Percentiles rank a stretch among this genome's conserved stretches.
Evolutionary conservation across 2,888 invertebrate genomes (phyloP).

Genomic region (Callyntrura sp.): DNA sequence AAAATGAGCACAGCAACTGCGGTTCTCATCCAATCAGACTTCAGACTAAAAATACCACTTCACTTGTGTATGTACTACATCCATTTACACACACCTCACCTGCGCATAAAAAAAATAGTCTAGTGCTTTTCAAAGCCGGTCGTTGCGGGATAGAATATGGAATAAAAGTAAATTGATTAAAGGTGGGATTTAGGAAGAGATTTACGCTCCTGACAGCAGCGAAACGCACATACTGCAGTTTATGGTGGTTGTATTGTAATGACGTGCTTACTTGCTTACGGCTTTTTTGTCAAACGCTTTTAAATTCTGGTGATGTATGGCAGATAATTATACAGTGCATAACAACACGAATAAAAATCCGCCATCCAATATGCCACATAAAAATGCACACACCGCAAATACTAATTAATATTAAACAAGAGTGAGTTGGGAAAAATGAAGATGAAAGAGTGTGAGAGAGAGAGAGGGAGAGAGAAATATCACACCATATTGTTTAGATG

Average conservation of each 20-base stretch:
- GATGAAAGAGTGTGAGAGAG: background rate
- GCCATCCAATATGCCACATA: background rate
- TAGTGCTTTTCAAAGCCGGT: background rate
- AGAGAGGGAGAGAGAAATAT: no score
- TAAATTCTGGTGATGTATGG: background rate
- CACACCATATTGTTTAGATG: background rate
- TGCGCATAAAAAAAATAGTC: background rate
- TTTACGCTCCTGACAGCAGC: background rate
- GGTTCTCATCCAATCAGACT: no score
- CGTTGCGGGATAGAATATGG: background rate
- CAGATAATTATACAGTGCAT: background rate
- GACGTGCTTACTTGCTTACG: background rate
- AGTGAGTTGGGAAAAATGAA: no score
- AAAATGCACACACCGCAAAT: background rate
- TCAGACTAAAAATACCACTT: no score
- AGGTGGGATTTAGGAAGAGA: background rate
- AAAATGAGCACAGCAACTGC: no score
- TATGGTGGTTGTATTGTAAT: background rate
- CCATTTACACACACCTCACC: background rate
- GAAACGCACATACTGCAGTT: background rate
- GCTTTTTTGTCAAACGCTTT: background rate
- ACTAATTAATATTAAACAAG: constrained; percentile 31
- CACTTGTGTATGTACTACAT: no score
- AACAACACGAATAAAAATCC: background rate
- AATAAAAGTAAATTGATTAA: background rate